A percentile compares a stretch with the other conserved stretches of the same genome.
phyloP scores from a whole-genome alignment of 2,888 invertebrate genomes.

The Patella depressa region DNA sequence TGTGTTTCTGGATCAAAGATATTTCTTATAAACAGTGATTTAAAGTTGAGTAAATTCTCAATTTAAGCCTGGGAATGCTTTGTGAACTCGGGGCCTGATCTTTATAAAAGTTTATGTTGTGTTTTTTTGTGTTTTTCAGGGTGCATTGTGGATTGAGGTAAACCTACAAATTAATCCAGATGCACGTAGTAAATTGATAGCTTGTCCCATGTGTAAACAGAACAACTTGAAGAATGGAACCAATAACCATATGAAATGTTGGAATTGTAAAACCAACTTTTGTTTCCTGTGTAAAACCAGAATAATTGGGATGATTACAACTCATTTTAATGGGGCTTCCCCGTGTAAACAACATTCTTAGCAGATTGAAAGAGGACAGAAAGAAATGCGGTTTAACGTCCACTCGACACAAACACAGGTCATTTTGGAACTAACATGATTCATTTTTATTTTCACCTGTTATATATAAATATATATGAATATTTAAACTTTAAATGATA shows the following conservation, averaged over 20 bases:
- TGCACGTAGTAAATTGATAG: conserved; percentile 15
- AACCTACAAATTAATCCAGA: conserved; percentile 39
- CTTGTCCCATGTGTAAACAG: conserved; percentile 53
- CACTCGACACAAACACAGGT: no score
- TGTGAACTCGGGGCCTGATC: neutral
- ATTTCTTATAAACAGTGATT: no score
- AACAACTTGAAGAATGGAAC: conserved; percentile 43
- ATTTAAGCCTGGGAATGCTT: no score
- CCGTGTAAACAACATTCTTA: conserved; percentile 50
- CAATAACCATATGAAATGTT: conserved; percentile 60
- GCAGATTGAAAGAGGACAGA: neutral
- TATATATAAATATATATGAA: no score
- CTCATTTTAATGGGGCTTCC: conserved; percentile 43
- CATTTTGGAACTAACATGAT: no score
- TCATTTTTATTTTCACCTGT: no score
- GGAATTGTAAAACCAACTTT: conserved; percentile 53
- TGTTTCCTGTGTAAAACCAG: conserved; percentile 52
- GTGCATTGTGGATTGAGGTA: conserved; percentile 35
- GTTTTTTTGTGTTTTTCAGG: conserved; percentile 35
- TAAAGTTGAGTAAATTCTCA: no score
- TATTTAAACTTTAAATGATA: no score
- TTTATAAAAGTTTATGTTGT: neutral
- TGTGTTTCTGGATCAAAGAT: no score
- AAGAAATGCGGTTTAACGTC: no score
- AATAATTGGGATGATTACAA: conserved; percentile 48